These are phyloP conservation scores for Rhaphigaster nebulosa DNA, from an alignment of 2,888 invertebrate species.

Conservation along the genomic window DNA sequence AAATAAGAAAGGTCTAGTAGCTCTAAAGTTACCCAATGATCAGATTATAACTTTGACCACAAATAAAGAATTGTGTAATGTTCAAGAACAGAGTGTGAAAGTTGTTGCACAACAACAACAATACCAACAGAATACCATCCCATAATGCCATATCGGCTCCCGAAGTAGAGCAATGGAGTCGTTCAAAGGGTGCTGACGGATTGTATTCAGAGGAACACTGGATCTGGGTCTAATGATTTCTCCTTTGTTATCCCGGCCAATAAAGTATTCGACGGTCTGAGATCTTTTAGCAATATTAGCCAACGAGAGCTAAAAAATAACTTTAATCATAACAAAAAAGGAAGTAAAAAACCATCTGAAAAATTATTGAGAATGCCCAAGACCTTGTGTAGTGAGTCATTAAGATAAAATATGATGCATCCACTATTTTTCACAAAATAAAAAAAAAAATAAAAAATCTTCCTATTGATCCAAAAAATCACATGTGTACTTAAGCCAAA, in stretches of 20 bases:
- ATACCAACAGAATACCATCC: not conserved
- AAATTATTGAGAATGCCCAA: too few species aligned
- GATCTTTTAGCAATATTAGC: too few species aligned
- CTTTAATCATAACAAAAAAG: too few species aligned
- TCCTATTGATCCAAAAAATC: too few species aligned
- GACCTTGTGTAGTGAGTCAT: too few species aligned
- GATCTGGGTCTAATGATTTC: not conserved
- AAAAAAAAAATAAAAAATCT: too few species aligned
- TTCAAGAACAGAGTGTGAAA: not conserved
- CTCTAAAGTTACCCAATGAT: conserved; percentile 11
- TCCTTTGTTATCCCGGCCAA: not conserved
- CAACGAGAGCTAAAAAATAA: too few species aligned
- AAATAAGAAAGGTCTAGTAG: not conserved
- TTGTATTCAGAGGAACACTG: not conserved
- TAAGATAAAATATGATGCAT: too few species aligned
- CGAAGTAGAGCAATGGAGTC: not conserved
- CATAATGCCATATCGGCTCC: not conserved
- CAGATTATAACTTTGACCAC: conserved; percentile 6
- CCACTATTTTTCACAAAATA: too few species aligned
- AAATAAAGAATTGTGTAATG: conserved; percentile 41
- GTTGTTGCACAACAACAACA: conserved; percentile 7
- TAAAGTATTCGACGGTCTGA: not conserved
- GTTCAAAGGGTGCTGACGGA: not conserved
- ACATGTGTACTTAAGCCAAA: too few species aligned
- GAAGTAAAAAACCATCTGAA: not conserved